Evolutionary conservation across 1,140 invertebrate genomes (phyloP), one percentile per base, ranked within the genome.

Genomic region (Teleopsis dalmanni): DNA sequence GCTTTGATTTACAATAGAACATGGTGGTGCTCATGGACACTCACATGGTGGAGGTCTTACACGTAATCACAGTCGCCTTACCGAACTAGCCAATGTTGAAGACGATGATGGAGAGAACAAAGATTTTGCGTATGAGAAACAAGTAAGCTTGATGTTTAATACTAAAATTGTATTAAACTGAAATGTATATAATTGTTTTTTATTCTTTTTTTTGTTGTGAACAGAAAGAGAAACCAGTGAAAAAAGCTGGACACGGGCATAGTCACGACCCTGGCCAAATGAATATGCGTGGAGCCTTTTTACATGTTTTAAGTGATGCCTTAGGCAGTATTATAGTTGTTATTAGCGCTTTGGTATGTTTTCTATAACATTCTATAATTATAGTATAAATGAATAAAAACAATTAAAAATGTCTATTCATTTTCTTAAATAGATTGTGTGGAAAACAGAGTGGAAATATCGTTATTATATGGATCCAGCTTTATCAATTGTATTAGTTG

Each of bases 261-360:
- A 68, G 73, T 42, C 75, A 79, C 50, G 80, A 83, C 58, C 78
- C 85, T 1, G 81, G 81, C 21, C 87, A 95, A 62, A 87, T 99
- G 84, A 99, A 99, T 65, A 98, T 98, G 89, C 79, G 87, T 40
- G 95, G 93, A 14, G 96, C 98, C 1, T 99, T 98, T 69, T 77
- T 99, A 35, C 97, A 99, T 73, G 87, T 99, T 5, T 67, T 99
- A 5, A 95, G 94, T 21, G 96, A 99, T 76, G 95, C 95, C 19
- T 73, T 97, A 29, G 88, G 88, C 38, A 99, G 96, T 3, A 84
- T 99, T 0, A 95, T 99, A 67, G 97, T 99, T 4, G 88, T 99
- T 19, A 84, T 88, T 45, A 96, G 94, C 41, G 93, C 93, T 4
- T 69, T 95, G 34, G 76, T 82, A 46, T 42, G 46, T 40, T 35